phyloP scores from a whole-genome alignment of 2,797 vertebrate species.

The Tamandua tetradactyla region DNA sequence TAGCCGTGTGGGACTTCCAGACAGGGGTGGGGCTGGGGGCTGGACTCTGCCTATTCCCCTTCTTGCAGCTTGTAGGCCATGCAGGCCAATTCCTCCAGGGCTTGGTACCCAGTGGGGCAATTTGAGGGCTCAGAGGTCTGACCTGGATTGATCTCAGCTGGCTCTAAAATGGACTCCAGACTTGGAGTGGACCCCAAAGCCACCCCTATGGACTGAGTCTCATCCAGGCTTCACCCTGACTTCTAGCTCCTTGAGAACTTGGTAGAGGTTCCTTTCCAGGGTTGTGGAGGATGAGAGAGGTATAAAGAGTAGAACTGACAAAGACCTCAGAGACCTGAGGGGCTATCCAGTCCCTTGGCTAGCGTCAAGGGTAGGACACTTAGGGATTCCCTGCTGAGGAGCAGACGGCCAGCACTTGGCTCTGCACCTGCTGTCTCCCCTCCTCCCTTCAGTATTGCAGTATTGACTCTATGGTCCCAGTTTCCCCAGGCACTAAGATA shows the following conservation, averaged over 20 bases:
- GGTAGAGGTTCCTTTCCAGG: neutral
- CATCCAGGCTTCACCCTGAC: neutral
- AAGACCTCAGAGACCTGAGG: neutral
- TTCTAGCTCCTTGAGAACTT: neutral
- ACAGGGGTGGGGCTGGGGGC: neutral
- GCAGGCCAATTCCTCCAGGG: neutral
- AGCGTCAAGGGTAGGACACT: neutral
- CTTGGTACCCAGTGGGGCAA: neutral
- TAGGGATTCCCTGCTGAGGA: neutral
- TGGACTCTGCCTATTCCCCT: neutral
- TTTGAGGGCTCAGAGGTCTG: slow-evolving; percentile 24
- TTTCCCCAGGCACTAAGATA: neutral
- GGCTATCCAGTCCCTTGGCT: neutral
- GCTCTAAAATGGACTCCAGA: neutral
- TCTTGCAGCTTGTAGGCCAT: neutral
- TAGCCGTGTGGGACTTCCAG: neutral
- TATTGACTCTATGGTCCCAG: neutral
- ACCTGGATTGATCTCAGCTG: neutral
- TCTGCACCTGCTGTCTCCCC: neutral
- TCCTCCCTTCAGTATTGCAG: neutral
- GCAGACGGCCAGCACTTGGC: neutral
- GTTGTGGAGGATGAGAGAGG: neutral
- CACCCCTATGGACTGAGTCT: neutral
- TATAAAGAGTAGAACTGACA: neutral
- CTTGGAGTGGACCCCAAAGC: neutral